Base-by-base conservation (phyloP, 1,140 invertebrate genomes). In the Littorina saxatilis region DNA sequence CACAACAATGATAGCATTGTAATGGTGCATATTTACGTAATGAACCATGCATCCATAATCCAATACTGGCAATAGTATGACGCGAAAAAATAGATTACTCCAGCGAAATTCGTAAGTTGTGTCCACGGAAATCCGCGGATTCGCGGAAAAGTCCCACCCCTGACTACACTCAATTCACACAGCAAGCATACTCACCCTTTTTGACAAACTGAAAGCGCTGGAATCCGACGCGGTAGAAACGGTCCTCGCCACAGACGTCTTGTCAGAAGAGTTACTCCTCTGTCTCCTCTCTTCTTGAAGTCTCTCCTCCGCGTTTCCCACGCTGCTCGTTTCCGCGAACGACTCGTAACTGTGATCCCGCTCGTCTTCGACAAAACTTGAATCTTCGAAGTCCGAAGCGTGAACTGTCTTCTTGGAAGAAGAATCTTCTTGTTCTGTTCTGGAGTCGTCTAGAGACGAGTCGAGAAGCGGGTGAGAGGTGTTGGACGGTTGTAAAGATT, bases 241-340 rank as follows among this genome's bases (percentile, higher is more conserved):
- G 3, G 70, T 73, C 39, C 70, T 73, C 40, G 23, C 70, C 39
- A 52, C 43, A 27, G 23, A 50, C 3, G 20, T 61, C 9, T 61
- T 9, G 23, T 2, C 68, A 39, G 13, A 50, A 9, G 20, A 11
- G 17, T n/a, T 29, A 27, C n/a, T 27, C 40, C n/a, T 43, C 70
- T 47, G 9, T 43, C 23, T 15, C 35, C 68, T 27, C 68, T 40
- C 40, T 20, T 15, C 13, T 39, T 0, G 7, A 9, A 9, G 40
- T 9, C 37, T 20, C 40, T 50, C 70, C 70, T 73, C 70, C 0
- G 70, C 40, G n/a, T n/a, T 27, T 35, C n/a, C 70, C 70, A 73
- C 27, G 40, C 70, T 73, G 9, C 70, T 43, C 27, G 43, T 29
- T 47, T 50, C 70, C 2, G 70, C 40, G 32, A 73, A 73, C 40